Conservation (phyloP, 2,797 vertebrate species). For the Lateolabrax maculatus region DNA sequence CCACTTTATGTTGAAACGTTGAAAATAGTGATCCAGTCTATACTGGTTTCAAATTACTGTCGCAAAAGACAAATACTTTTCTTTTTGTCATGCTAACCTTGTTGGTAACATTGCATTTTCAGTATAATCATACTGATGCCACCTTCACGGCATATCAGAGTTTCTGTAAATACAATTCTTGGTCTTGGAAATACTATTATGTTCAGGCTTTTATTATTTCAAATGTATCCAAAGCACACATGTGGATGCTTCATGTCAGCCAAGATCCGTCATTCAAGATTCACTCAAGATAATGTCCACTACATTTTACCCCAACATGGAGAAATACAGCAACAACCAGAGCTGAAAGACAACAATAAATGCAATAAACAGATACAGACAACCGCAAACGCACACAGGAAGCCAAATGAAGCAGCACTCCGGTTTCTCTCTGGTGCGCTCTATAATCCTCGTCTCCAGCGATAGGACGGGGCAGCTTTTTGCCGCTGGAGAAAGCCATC, state of each 20-base stretch:
- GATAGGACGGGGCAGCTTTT: conserved; percentile 32
- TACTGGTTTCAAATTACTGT: neutral
- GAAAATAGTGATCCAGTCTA: neutral
- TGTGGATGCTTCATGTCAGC: neutral
- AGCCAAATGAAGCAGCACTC: conserved; percentile 23
- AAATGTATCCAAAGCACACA: neutral
- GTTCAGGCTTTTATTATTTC: neutral
- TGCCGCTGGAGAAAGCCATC: conserved; percentile 52
- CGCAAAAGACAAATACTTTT: neutral
- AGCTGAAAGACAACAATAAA: neutral
- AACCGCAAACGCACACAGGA: neutral
- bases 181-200: neutral
- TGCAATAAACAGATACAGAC: neutral
- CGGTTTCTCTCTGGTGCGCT: conserved; percentile 17
- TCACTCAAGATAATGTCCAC: neutral
- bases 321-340: neutral
- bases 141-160: neutral
- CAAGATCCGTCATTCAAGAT: neutral
- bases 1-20: neutral
- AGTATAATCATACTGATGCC: neutral
- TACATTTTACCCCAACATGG: neutral
- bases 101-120: too few relatives aligned
- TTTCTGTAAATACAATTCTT: neutral
- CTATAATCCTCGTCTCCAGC: conserved; percentile 41
- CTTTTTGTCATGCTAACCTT: neutral